Evolutionary conservation across 2,888 invertebrate genomes (phyloP).

Genomic region (Thymelicus sylvestris): DNA sequence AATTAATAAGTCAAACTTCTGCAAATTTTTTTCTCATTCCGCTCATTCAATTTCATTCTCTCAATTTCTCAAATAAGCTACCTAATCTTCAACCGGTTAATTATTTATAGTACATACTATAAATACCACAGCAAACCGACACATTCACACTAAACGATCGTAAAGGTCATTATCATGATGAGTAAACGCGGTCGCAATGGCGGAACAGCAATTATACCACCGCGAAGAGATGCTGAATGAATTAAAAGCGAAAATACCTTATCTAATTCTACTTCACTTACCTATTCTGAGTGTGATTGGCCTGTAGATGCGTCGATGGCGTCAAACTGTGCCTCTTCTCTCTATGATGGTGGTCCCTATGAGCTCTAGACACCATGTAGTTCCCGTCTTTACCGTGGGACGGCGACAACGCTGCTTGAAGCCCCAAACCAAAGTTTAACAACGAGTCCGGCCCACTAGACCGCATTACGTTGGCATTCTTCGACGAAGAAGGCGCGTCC

Average conservation of each 20-base stretch:
- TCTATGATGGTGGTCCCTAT: constrained; percentile 65
- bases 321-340: constrained; percentile 85
- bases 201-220: too few relatives aligned
- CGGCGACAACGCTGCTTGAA: constrained; percentile 73
- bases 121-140: too few relatives aligned
- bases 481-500: constrained; percentile 71
- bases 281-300: constrained; percentile 73
- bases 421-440: constrained; percentile 68
- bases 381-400: constrained; percentile 68
- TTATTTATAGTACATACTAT: too few relatives aligned
- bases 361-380: constrained; percentile 57
- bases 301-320: constrained; percentile 69
- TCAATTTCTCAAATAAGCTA: too few relatives aligned
- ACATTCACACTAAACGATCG: too few relatives aligned
- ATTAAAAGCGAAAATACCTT: neutral
- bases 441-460: constrained; percentile 69
- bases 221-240: too few relatives aligned
- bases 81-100: too few relatives aligned
- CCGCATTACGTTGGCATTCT: constrained; percentile 48
- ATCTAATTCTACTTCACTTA: constrained; percentile 45
- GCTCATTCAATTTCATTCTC: too few relatives aligned
- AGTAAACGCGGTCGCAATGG: too few relatives aligned
- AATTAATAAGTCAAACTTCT: too few relatives aligned
- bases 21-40: too few relatives aligned
- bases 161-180: too few relatives aligned